phyloP scores from a whole-genome alignment of 2,888 invertebrate species.

The Hylaea fasciaria region DNA sequence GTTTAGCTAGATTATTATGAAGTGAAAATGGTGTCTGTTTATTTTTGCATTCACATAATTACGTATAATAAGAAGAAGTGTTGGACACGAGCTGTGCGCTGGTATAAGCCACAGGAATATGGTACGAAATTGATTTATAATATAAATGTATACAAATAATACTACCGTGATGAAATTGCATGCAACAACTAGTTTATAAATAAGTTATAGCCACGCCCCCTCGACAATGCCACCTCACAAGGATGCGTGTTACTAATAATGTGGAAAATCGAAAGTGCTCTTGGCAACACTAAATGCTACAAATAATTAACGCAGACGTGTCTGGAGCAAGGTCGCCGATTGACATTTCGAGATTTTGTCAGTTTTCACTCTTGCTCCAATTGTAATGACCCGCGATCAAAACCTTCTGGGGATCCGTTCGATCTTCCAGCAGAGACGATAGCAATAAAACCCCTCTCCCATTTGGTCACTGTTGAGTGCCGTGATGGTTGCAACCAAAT shows the following conservation, averaged over 20 bases:
- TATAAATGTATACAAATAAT: no score
- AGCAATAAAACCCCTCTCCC: no score
- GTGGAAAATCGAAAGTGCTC: conserved; percentile 55
- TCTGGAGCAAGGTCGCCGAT: conserved; percentile 70
- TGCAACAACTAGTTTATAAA: not conserved
- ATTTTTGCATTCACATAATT: no score
- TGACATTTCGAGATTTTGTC: conserved; percentile 74
- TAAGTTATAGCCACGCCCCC: conserved; percentile 7
- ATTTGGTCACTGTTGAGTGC: no score
- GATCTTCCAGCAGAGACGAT: not conserved
- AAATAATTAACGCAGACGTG: conserved; percentile 69
- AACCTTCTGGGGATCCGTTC: conserved; percentile 19
- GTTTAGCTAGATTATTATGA: no score
- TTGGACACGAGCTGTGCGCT: no score
- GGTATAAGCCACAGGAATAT: no score
- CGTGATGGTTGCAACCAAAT: no score
- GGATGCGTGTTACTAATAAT: conserved; percentile 44
- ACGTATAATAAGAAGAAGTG: no score
- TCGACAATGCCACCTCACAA: conserved; percentile 20
- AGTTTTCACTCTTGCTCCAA: conserved; percentile 70
- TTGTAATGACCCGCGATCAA: conserved; percentile 55
- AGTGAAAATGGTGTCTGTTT: no score
- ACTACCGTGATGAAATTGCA: no score
- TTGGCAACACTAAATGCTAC: conserved; percentile 61
- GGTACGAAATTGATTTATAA: no score